Percentiles rank a stretch among this genome's conserved stretches.
Conservation (phyloP, 2,888 invertebrate genomes). For the Dioctria linearis region DNA sequence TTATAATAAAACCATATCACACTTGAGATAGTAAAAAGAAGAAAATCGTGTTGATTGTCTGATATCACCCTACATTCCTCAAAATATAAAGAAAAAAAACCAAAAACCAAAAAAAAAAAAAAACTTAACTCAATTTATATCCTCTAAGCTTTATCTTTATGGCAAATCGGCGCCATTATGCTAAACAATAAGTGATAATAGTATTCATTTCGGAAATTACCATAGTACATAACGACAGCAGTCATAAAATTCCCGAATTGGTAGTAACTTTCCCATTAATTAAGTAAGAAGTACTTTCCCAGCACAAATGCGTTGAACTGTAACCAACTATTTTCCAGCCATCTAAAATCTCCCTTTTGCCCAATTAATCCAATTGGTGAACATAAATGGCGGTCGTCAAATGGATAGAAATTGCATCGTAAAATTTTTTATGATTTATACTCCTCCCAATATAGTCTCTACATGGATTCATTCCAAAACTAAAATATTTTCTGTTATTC, state of each 20-base stretch:
- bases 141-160: conserved; percentile 2
- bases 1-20: no score
- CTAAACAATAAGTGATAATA: background rate
- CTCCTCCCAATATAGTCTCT: background rate
- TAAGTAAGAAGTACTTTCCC: background rate
- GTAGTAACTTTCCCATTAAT: no score
- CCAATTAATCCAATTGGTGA: conserved; percentile 27
- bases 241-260: background rate
- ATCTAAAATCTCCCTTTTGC: background rate
- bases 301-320: background rate
- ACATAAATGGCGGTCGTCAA: conserved; percentile 18
- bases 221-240: background rate
- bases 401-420: conserved; percentile 4
- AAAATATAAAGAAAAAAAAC: background rate
- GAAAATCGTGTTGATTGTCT: no score
- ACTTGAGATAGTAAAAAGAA: no score
- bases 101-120: background rate
- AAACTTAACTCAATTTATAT: background rate
- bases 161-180: conserved; percentile 6
- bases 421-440: conserved; percentile 8
- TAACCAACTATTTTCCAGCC: background rate
- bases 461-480: background rate
- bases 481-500: background rate
- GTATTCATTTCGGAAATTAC: background rate
- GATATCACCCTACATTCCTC: background rate